These are phyloP conservation scores for Hirtodrosophila cameraria DNA, from an alignment of 2,888 invertebrate genomes.

Conservation along the genomic window DNA sequence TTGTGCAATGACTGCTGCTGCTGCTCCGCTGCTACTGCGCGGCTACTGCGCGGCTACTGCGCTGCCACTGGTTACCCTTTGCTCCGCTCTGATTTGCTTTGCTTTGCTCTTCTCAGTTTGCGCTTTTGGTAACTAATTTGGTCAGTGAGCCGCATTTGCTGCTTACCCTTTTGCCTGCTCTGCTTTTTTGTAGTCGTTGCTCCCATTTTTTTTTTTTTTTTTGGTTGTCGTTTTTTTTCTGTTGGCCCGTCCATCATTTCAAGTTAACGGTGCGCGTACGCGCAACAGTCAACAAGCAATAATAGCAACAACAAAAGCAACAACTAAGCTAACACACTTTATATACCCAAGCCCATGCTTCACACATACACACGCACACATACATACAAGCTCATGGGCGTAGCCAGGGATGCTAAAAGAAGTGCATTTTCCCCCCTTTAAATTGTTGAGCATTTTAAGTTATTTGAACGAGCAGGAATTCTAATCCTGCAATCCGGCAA, in stretches of 20 bases:
- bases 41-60: conserved; percentile 31
- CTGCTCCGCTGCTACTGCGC: conserved; percentile 41
- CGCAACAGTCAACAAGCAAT: conserved; percentile 52
- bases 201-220: conserved; percentile 31
- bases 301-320: conserved; percentile 49
- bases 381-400: neutral
- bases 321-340: conserved; percentile 68
- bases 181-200: conserved; percentile 36
- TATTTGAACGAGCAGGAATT: too few relatives aligned
- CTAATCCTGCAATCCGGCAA: too few relatives aligned
- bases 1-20: conserved; percentile 46
- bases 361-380: neutral
- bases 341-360: conserved; percentile 1
- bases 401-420: too few relatives aligned
- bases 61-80: conserved; percentile 22
- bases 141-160: conserved; percentile 23
- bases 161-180: conserved; percentile 36
- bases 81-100: conserved; percentile 1
- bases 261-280: conserved; percentile 64
- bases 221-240: neutral
- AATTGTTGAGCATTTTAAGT: too few relatives aligned
- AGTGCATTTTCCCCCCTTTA: too few relatives aligned
- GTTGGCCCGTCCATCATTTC: conserved; percentile 41
- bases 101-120: conserved; percentile 4
- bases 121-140: conserved; percentile 44